These are phyloP conservation scores for Halictus quadricinctus DNA, from an alignment of 2,888 invertebrate species.

Conservation along the genomic window DNA sequence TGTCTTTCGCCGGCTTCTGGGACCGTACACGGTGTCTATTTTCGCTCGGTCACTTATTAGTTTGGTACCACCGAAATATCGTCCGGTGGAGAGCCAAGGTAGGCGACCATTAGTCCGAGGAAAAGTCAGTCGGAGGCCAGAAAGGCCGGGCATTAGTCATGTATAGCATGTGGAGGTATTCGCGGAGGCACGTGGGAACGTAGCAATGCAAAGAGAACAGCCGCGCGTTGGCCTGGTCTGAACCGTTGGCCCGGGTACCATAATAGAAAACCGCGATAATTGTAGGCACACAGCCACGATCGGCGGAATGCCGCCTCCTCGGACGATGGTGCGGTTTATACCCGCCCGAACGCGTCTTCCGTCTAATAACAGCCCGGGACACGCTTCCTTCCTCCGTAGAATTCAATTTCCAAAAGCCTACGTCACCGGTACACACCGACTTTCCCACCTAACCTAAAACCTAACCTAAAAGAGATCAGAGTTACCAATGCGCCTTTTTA, in stretches of 20 bases:
- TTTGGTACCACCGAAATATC: conserved; percentile 62
- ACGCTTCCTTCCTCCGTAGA: neutral
- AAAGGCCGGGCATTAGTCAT: conserved; percentile 60
- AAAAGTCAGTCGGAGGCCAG: conserved; percentile 59
- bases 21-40: conserved; percentile 43
- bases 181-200: conserved; percentile 68
- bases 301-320: conserved; percentile 61
- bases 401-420: conserved; percentile 2
- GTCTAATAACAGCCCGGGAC: conserved; percentile 30
- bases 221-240: conserved; percentile 63
- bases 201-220: conserved; percentile 68
- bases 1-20: neutral
- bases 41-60: conserved; percentile 59
- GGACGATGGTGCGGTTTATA: conserved; percentile 39
- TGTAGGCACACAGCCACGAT: conserved; percentile 66
- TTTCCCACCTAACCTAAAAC: neutral
- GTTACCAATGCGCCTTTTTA: neutral
- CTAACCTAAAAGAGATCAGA: neutral
- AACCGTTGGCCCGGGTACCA: conserved; percentile 65
- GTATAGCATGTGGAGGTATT: conserved; percentile 61
- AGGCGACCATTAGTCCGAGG: conserved; percentile 63
- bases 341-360: conserved; percentile 25
- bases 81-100: conserved; percentile 61
- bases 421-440: neutral
- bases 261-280: conserved; percentile 69